Conservation (phyloP, 2,797 vertebrate genomes). For the Sebastes hopkinsi region DNA sequence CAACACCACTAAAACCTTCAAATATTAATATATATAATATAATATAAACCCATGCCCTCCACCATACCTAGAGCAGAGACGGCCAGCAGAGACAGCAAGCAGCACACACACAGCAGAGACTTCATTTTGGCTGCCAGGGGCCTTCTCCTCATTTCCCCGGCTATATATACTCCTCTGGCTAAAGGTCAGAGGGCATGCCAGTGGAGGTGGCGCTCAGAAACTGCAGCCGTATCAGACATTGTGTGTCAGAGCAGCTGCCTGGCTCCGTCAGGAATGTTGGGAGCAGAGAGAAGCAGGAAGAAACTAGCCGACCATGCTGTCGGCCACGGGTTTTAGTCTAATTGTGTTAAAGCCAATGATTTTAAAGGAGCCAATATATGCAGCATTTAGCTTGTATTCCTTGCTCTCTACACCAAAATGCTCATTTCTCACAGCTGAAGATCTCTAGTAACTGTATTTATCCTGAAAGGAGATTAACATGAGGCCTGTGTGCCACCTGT, state of each 20-base stretch:
- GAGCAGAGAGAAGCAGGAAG: background rate
- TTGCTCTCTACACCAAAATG: background rate
- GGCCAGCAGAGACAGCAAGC: slow-evolving; percentile 87
- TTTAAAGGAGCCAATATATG: background rate
- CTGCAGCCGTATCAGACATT: slow-evolving; percentile 55
- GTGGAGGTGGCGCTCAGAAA: slow-evolving; percentile 54
- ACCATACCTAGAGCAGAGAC: slow-evolving; percentile 88
- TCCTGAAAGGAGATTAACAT: background rate
- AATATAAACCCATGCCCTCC: background rate
- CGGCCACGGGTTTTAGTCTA: background rate
- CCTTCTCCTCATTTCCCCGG: slow-evolving; percentile 72
- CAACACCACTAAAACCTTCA: background rate
- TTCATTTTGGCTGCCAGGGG: slow-evolving; percentile 96
- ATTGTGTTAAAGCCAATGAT: background rate
- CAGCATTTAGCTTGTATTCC: background rate
- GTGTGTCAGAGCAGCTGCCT: slow-evolving; percentile 68
- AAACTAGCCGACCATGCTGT: background rate
- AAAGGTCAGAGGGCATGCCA: slow-evolving; percentile 81
- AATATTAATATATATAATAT: background rate
- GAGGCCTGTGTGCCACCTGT: slow-evolving; percentile 4
- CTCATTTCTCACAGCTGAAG: background rate
- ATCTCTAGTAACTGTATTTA: background rate
- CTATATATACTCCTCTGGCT: slow-evolving; percentile 87
- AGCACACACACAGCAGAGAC: slow-evolving; percentile 85
- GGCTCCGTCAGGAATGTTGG: slow-evolving; percentile 35